Evolutionary conservation across 2,797 vertebrate species (phyloP), one percentile per base, ranked within the genome.

Genomic region (Darevskia nairensis): DNA sequence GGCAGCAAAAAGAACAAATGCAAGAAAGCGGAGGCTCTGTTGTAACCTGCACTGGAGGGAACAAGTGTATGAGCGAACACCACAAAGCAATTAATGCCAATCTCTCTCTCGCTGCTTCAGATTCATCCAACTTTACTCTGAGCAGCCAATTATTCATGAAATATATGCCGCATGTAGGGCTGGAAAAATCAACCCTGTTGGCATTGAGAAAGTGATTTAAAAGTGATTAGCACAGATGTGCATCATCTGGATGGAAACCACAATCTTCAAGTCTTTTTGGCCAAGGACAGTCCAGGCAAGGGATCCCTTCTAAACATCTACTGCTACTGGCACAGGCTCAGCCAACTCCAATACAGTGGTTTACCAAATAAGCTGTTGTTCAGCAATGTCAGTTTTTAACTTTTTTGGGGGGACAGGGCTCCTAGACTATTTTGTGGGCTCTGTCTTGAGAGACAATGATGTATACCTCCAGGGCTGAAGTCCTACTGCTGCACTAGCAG

Each of bases 21-120:
- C 4, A 59, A 76, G 46, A 76, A 84, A 87, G 23, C 61, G 25
- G 19, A 25, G 19, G n/a, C 13, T 64, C 21, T 90, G 82, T 85
- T 61, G 9, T 68, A 76, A 88, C 61, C 82, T 88, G 79, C 15
- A 68, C 39, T 77, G 87, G 74, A 59, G 27, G 41, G 78, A 85
- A 87, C 78, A 85, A 85, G 77, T 76, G 82, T 72, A 88, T 35
- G 46, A 88, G 66, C 15, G 39, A 86, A 78, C 46, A 78, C n/a
- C 66, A 46, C 72, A 32, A 72, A 82, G 35, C 71, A 80, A 85
- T 80, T 71, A 64, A 69, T 80, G 46, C 35, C 71, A 61, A 32
- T n/a, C 25, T 61, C 66, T 84, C 50, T 79, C 19, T 32, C 74
- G 32, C 46, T n/a, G 44, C 55, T 75, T 46, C n/a, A 83, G 44